Evolutionary conservation across 2,113 vertebrate genomes (phyloP), one percentile per base, ranked within the genome.

Genomic region (Aptenodytes patagonicus): DNA sequence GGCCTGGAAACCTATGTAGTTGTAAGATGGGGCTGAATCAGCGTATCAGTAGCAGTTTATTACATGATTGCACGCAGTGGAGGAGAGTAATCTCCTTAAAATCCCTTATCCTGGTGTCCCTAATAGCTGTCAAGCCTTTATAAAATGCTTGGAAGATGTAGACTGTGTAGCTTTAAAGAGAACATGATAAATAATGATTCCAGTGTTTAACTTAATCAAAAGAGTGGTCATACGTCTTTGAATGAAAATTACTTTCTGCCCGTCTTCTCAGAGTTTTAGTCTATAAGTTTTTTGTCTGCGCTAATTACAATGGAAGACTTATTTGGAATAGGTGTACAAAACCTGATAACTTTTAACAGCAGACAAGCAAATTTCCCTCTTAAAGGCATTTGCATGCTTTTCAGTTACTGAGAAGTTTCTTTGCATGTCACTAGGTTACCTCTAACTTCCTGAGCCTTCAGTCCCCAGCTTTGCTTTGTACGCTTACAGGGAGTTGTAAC

Each of bases 201-300:
- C 70, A 65, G 44, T 61, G 26, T 86, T 92, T 71, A 95, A 87
- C 81, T 89, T 89, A 78, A 95, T 87, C 77, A 90, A 64, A 91
- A 88, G 82, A 70, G 32, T 47, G 20, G 31, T 83, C 75, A 32
- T 83, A 40, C 73, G 68, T 70, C 85, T 94, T 80, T 70, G 88
- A 83, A 64, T 54, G 42, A 92, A 94, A 83, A 93, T 83, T 92
- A 42, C 40, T 91, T 91, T 93, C 68, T 95, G 36, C 55, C 32
- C 4, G 4, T 90, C 90, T 93, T 93, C 80, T 91, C 34, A 44
- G n/a, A 90, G 31, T 57, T 82, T 72, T 62, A 29, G 62, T 79
- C 73, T 69, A 1, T 40, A 69, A 70, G 31, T 60, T 93, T 91
- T 92, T 91, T 70, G 40, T 69, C 20, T 8, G 54, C 46, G 13